A percentile compares a stretch with the other conserved stretches of the same genome.
Evolutionary conservation across 2,888 invertebrate species (phyloP).

Genomic region (Sesamia inferens): DNA sequence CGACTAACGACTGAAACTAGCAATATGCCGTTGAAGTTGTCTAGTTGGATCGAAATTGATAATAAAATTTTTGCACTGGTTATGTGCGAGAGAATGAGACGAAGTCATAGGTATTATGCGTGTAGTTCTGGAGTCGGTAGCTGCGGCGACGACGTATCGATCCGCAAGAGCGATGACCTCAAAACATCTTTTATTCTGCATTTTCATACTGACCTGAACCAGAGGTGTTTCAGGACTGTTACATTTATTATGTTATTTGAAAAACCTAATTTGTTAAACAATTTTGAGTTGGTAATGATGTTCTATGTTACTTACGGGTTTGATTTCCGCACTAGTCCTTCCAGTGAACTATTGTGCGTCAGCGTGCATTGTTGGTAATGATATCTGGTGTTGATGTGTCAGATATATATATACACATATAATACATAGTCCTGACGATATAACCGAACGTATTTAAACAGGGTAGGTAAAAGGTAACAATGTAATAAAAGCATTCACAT

Average conservation of each 20-base stretch:
- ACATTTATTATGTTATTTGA: neutral
- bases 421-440: slow-evolving; percentile 40
- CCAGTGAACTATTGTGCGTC: no score
- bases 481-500: slow-evolving; percentile 38
- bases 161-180: slow-evolving; percentile 70
- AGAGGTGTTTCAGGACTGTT: neutral
- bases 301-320: no score
- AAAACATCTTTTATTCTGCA: slow-evolving; percentile 36
- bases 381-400: slow-evolving; percentile 42
- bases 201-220: slow-evolving; percentile 1
- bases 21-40: slow-evolving; percentile 34
- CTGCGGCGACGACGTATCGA: slow-evolving; percentile 68
- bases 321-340: no score
- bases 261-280: slow-evolving; percentile 11
- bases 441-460: slow-evolving; percentile 23
- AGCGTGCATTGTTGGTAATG: neutral
- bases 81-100: slow-evolving; percentile 62
- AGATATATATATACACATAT: neutral
- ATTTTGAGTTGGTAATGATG: slow-evolving; percentile 32
- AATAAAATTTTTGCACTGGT: slow-evolving; percentile 66
- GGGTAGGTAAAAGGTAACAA: slow-evolving; percentile 1
- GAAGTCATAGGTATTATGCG: slow-evolving; percentile 49
- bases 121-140: slow-evolving; percentile 55
- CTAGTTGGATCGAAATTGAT: slow-evolving; percentile 49
- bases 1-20: slow-evolving; percentile 34